Evolutionary conservation across 2,797 vertebrate genomes (phyloP), one percentile per base, ranked within the genome.

Genomic region (Xenops minutus): DNA sequence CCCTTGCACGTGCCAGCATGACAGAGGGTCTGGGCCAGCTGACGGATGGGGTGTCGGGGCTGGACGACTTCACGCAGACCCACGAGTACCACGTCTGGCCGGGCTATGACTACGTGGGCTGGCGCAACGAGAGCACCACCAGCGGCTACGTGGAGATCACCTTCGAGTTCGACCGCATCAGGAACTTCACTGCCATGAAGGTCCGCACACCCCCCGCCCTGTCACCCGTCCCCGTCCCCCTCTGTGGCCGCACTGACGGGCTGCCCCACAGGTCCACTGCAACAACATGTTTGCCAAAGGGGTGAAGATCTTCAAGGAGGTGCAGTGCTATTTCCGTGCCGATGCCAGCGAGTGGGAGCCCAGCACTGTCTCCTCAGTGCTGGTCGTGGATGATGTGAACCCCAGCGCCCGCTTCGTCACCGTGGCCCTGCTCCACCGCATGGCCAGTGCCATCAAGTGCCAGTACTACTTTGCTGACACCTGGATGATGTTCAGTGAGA

Each of bases 401-500:
- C 99, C 99, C 87, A 99, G 99, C 0, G 99, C 99, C 12, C 99
- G 98, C 11, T 99, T 99, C 0, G 98, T 99, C 96, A 99, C 99
- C 0, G 98, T 99, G 91, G 98, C 98, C 48, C 98, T 99, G 41
- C 98, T 98, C 68, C 99, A 99, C 97, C 99, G 98, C 95, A 99
- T 99, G 99, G 99, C 99, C 89, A 99, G 98, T 1, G 98, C 99
- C 95, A 99, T 99, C 95, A 99, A 99, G 96, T 99, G 99, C 97
- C 99, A 99, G 86, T 99, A 99, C 96, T 99, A 99, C 97, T 99
- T 99, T 0, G 98, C 99, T 2, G 99, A 99, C 19, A 96, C 98
- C 58, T 99, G 99, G 99, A 99, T 99, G 99, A 98, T 99, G 98
- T 99, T 99, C 98, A 99, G 99, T 12, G 99, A 99, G 97, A 99